Conservation (phyloP, 2,113 vertebrate species). For the Psilopsiagon aurifrons region DNA sequence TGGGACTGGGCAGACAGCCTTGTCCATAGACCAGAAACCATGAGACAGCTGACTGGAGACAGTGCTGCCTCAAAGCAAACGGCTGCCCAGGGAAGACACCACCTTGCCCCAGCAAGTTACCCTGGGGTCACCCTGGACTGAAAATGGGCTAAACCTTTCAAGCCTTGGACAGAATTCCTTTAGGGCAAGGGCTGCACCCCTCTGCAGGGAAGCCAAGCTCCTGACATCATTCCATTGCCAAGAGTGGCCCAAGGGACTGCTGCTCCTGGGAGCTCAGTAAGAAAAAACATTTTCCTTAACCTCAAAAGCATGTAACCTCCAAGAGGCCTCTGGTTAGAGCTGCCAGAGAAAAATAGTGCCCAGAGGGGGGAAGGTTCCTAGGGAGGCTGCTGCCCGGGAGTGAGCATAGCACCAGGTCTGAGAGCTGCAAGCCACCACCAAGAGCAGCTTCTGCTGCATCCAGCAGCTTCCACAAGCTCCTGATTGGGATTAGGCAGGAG, state of each 20-base stretch:
- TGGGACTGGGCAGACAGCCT: background rate
- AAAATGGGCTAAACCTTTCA: background rate
- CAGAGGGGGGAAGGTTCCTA: background rate
- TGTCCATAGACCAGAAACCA: background rate
- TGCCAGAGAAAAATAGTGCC: background rate
- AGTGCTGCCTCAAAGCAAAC: background rate
- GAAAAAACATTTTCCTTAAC: background rate
- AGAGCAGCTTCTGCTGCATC: background rate
- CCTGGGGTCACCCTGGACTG: background rate
- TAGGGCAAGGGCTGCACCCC: background rate
- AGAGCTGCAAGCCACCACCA: background rate
- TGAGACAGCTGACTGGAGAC: rapidly evolving
- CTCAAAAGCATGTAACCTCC: rapidly evolving
- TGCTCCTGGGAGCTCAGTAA: background rate
- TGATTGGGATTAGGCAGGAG: background rate
- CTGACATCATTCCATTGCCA: background rate
- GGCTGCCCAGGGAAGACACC: background rate
- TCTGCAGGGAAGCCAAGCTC: background rate
- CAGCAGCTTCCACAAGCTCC: background rate
- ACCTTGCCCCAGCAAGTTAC: background rate
- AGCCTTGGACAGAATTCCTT: background rate
- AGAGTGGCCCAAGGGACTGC: background rate
- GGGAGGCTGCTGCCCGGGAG: background rate
- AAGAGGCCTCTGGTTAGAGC: background rate
- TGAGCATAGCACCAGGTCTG: rapidly evolving